Evolutionary conservation across 2,888 invertebrate species (phyloP).

Genomic region (Sericinus montela): DNA sequence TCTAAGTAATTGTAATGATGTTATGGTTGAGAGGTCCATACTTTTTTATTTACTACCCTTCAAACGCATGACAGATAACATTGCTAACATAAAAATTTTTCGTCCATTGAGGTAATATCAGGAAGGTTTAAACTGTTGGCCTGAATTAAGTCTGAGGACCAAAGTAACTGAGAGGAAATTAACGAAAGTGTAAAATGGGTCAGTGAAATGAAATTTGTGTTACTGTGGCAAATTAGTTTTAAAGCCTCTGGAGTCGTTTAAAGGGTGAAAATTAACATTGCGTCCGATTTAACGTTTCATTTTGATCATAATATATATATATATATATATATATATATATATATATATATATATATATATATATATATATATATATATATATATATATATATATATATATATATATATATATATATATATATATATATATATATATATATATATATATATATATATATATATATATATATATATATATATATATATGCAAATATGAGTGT

Average conservation of each 20-base stretch:
- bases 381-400: too few relatives aligned
- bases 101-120: not conserved
- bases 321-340: too few relatives aligned
- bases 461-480: too few relatives aligned
- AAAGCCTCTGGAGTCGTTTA: conserved; percentile 8
- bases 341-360: too few relatives aligned
- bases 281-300: not conserved
- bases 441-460: too few relatives aligned
- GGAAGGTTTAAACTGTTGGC: not conserved
- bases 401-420: too few relatives aligned
- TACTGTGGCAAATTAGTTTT: conserved; percentile 15
- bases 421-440: too few relatives aligned
- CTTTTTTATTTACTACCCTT: not conserved
- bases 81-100: too few relatives aligned
- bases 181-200: conserved; percentile 18
- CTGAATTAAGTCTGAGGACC: conserved; percentile 4
- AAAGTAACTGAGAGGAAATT: conserved; percentile 9
- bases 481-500: too few relatives aligned
- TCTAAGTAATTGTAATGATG: conserved; percentile 10
- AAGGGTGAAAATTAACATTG: conserved; percentile 12
- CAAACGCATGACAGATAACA: too few relatives aligned
- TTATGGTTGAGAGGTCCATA: not conserved
- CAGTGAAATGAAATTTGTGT: conserved; percentile 16
- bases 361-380: too few relatives aligned
- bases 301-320: not conserved